These are phyloP conservation scores for Cotesia typhae DNA, from an alignment of 1,140 invertebrate species.

Conservation along the genomic window DNA sequence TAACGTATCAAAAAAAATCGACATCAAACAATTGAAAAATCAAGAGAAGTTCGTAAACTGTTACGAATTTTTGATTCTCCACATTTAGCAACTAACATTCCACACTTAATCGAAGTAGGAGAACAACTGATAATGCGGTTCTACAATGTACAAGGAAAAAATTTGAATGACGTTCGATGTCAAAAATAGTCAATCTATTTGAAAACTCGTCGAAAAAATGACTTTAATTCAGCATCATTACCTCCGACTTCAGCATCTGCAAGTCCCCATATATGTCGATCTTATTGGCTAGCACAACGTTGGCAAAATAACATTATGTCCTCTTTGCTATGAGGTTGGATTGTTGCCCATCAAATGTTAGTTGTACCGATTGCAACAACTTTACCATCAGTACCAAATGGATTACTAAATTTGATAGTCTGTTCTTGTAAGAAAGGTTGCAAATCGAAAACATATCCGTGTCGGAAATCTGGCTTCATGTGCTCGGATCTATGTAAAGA, in stretches of 20 bases:
- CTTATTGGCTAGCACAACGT: conserved; percentile 8
- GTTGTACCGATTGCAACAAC: neutral
- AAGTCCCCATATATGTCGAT: neutral
- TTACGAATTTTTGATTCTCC: too few relatives aligned
- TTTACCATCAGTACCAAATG: conserved; percentile 4
- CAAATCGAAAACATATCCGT: neutral
- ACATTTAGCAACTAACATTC: too few relatives aligned
- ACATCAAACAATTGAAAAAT: too few relatives aligned
- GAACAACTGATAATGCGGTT: neutral
- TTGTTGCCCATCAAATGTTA: neutral
- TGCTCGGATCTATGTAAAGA: neutral
- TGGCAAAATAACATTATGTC: conserved; percentile 8
- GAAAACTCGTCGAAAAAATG: neutral
- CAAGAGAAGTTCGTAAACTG: too few relatives aligned
- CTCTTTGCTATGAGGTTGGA: conserved; percentile 4
- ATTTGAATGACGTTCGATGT: neutral
- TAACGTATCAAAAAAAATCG: too few relatives aligned
- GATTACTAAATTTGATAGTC: conserved; percentile 3
- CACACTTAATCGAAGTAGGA: too few relatives aligned
- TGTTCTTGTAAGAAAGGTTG: neutral
- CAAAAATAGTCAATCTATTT: neutral
- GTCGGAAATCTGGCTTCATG: neutral
- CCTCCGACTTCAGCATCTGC: conserved; percentile 4
- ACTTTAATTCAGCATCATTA: neutral
- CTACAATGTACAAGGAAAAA: neutral